A percentile compares a stretch with the other conserved stretches of the same genome.
These are phyloP conservation scores for Petrosia ficiformis DNA, from an alignment of 37 sponge, comb jelly and placozoan species.

Conservation along the genomic window DNA sequence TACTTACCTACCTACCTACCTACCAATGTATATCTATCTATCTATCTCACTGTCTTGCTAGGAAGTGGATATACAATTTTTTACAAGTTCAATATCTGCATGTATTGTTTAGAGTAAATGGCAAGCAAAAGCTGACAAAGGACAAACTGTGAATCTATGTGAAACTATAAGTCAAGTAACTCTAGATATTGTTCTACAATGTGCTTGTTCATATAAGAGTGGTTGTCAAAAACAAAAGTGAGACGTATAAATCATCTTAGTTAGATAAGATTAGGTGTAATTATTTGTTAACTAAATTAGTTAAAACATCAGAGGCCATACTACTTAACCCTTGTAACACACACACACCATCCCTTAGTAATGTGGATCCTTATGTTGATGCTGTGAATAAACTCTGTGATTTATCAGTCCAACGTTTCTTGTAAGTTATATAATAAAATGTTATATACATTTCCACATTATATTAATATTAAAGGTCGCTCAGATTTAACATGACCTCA, in stretches of 20 bases:
- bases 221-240: conserved; percentile 55
- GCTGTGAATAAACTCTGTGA: conserved; percentile 37
- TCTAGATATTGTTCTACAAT: conserved; percentile 69
- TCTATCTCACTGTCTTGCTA: too few species aligned
- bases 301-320: neutral
- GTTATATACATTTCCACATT: neutral
- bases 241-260: neutral
- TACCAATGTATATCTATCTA: too few species aligned
- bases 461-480: neutral
- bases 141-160: conserved; percentile 41
- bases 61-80: too few species aligned
- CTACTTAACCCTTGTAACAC: neutral
- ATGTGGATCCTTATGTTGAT: conserved; percentile 31
- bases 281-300: too few species aligned
- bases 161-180: conserved; percentile 42
- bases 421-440: neutral
- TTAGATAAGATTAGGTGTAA: too few species aligned
- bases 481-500: too few species aligned
- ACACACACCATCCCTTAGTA: neutral
- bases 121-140: conserved; percentile 4
- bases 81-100: neutral
- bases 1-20: too few species aligned
- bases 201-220: conserved; percentile 72
- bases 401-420: conserved; percentile 17
- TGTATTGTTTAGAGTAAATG: conserved; percentile 29